Percentiles rank a stretch among this genome's conserved stretches.
phyloP scores from a whole-genome alignment of 1,140 invertebrate species.

The Pseudachorutes palmiensis region DNA sequence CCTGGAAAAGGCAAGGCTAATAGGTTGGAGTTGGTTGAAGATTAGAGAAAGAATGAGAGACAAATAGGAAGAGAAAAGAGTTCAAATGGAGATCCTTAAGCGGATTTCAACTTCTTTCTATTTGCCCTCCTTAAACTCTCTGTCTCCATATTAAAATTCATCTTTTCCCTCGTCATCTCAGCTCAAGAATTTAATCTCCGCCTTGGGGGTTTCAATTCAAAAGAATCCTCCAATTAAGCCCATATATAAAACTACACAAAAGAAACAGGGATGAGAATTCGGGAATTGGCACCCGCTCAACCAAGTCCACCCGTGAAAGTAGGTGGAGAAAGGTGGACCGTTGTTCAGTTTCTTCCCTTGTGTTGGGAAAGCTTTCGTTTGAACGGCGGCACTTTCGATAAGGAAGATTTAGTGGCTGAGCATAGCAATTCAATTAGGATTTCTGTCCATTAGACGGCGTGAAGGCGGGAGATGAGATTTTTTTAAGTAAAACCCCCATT shows the following conservation, averaged over 20 bases:
- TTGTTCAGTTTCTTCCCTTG: not conserved
- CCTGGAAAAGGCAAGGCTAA: not conserved
- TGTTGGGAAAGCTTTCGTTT: not conserved
- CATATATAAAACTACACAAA: not conserved
- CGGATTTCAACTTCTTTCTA: not conserved
- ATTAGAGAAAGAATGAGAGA: not conserved
- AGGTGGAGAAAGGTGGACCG: not conserved
- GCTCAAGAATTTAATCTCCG: not conserved
- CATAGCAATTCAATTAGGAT: conserved; percentile 27
- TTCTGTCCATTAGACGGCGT: conserved; percentile 8
- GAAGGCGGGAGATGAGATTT: not conserved
- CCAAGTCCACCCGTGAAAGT: too few species aligned
- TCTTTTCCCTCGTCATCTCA: not conserved
- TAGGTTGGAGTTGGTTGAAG: conserved; percentile 6
- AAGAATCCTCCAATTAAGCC: not conserved
- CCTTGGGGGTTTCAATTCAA: not conserved
- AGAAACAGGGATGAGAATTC: not conserved
- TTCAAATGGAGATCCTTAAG: not conserved
- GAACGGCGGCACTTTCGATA: not conserved
- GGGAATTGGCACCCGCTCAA: too few species aligned
- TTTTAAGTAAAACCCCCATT: conserved; percentile 13
- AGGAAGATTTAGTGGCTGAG: conserved; percentile 8
- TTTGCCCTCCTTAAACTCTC: not conserved
- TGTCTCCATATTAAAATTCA: not conserved
- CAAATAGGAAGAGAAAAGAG: conserved; percentile 14